Evolutionary conservation across 2,797 vertebrate genomes (phyloP).

Genomic region (Lophotriccus pileatus): DNA sequence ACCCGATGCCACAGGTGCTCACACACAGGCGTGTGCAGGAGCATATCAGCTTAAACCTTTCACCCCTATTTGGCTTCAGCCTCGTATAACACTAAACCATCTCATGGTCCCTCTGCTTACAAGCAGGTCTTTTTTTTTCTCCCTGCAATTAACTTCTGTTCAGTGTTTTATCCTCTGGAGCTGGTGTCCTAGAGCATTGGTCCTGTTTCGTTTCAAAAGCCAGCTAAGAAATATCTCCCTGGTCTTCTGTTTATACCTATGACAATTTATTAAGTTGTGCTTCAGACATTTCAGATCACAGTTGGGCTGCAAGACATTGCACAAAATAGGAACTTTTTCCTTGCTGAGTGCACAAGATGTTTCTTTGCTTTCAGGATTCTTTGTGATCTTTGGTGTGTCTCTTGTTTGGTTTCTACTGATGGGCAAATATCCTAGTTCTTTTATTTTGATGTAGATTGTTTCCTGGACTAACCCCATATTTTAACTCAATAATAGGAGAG

Average conservation of each 20-base stretch:
- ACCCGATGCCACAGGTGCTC: not conserved
- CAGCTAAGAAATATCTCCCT: not conserved
- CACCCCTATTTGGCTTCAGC: not conserved
- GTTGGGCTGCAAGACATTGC: not conserved
- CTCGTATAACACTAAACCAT: not conserved
- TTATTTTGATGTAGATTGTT: constrained; percentile 14
- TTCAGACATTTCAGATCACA: not conserved
- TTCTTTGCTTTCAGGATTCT: not conserved
- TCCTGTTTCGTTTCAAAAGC: not conserved
- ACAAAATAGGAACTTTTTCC: not conserved
- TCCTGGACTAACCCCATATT: constrained; percentile 18
- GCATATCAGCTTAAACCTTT: not conserved
- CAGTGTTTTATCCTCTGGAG: not conserved
- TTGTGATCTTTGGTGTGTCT: not conserved
- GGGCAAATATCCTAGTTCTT: constrained; percentile 37
- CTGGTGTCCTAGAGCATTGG: not conserved
- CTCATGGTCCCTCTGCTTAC: not conserved
- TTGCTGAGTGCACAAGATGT: not conserved
- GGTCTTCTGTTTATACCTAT: not conserved
- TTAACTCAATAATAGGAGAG: not conserved
- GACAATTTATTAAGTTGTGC: not conserved
- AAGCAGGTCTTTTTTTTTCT: not conserved
- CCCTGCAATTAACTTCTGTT: not conserved
- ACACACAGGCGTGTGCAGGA: not conserved
- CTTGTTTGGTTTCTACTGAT: not conserved